Base-by-base conservation (phyloP, 2,797 vertebrate genomes). In the Halcyon leucocephala region DNA sequence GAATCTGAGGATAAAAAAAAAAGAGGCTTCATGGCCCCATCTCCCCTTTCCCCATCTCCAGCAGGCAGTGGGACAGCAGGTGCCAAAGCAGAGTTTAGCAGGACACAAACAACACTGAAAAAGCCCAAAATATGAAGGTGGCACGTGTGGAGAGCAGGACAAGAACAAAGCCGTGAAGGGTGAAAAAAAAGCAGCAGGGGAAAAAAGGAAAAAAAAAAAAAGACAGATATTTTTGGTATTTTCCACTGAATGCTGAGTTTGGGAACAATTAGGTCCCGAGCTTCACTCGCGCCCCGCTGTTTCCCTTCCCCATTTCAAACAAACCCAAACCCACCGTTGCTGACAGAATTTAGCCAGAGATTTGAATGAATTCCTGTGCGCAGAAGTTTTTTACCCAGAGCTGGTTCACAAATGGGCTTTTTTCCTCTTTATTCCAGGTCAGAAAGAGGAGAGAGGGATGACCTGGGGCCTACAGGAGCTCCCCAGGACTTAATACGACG, bases 261-360 rank as follows among this genome's bases (percentile, higher is more conserved):
- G 92, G 92, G 88, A 93, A 91, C 46, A 86, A 95, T 86, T 61
- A 77, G 62, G 78, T 91, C 78, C 62, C 60, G 55, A 44, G 52
- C 55, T 73, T 73, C 72, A 13, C 52, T 82, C 1, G 0, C 4
- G 2, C 31, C 48, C 58, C 70, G 49, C 58, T 12, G 3, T 35
- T 66, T 35, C 66, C 44, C 37, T 17, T 67, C 37, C 69, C 57
- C 16, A 58, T 15, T 81, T 84, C 65, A 51, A 89, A 62, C 49
- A 25, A 54, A 52, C 12, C 39, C 48, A 39, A 26, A 51, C 55
- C 29, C 51, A 17, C 39, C 44, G 69, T 39, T 51, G 54, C 42
- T 33, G 41, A 6, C 29, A 69, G 42, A 25, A 13, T 4, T 10
- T 26, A 90, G 84, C 22, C 49, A 57, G 81, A 60, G 81, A 42